Conservation (phyloP, 2,113 vertebrate species). For the Epinephelus lanceolatus region DNA sequence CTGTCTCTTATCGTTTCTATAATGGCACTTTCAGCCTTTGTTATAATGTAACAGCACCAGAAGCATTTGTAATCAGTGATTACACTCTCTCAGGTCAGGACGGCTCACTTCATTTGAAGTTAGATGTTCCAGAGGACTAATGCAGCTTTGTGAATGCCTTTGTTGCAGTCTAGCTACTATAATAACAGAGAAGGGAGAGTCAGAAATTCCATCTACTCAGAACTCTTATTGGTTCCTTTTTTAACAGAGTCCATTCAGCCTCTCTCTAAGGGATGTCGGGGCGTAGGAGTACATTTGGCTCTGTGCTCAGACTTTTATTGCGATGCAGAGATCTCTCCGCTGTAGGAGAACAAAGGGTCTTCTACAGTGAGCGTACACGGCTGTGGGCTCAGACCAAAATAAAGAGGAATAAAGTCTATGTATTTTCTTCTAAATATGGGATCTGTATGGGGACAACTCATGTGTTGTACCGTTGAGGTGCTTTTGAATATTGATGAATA, state of each 20-base stretch:
- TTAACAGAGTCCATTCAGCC: constrained; percentile 73
- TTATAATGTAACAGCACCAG: constrained; percentile 45
- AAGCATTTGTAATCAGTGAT: constrained; percentile 72
- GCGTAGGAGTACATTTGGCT: constrained; percentile 74
- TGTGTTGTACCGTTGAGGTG: constrained; percentile 15
- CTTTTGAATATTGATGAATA: constrained; percentile 62
- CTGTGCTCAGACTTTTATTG: constrained; percentile 72
- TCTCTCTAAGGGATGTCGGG: constrained; percentile 66
- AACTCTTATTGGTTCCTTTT: constrained; percentile 69
- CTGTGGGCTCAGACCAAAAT: constrained; percentile 53
- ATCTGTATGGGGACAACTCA: constrained; percentile 22
- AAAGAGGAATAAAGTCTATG: constrained; percentile 36
- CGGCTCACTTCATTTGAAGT: constrained; percentile 70
- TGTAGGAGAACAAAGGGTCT: constrained; percentile 69
- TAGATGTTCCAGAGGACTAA: constrained; percentile 70
- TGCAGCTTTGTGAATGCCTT: constrained; percentile 69
- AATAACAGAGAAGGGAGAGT: constrained; percentile 68
- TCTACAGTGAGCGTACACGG: constrained; percentile 42
- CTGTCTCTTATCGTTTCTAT: constrained; percentile 58
- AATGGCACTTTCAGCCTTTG: constrained; percentile 40
- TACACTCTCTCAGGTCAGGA: constrained; percentile 64
- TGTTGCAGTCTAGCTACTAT: constrained; percentile 67
- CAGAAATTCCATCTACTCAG: constrained; percentile 66
- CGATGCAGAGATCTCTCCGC: constrained; percentile 68
- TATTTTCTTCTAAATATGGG: constrained; percentile 34